Percentiles rank a stretch among this genome's conserved stretches.
These are phyloP conservation scores for Gobionotothen gibberifrons DNA, from an alignment of 2,797 vertebrate genomes.

Conservation along the genomic window DNA sequence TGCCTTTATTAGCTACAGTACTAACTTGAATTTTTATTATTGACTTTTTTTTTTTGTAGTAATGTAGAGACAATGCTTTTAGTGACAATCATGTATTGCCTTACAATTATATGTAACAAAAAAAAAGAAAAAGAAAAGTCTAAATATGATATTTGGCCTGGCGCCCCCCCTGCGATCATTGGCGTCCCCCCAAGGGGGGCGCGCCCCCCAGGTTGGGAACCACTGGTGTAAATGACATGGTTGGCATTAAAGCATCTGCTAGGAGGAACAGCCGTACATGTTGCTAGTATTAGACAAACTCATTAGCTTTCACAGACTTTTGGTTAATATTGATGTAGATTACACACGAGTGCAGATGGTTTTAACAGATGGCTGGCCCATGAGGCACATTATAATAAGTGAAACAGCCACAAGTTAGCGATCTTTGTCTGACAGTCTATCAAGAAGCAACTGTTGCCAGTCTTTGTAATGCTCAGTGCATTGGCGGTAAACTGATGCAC, in stretches of 20 bases:
- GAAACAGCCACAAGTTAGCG: conserved; percentile 12
- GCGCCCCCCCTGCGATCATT: too few species aligned
- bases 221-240: background rate
- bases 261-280: background rate
- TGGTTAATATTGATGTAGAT: conserved; percentile 17
- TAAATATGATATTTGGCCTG: too few species aligned
- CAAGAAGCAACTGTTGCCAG: background rate
- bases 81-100: too few species aligned
- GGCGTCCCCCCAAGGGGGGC: too few species aligned
- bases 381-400: conserved; percentile 27
- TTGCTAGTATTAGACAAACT: conserved; percentile 18
- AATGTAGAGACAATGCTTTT: too few species aligned
- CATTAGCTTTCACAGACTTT: conserved; percentile 24
- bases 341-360: conserved; percentile 18
- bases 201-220: too few species aligned
- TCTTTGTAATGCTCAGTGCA: background rate
- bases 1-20: too few species aligned
- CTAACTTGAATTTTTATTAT: too few species aligned
- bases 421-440: conserved; percentile 5
- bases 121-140: too few species aligned
- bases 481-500: conserved; percentile 3
- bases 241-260: conserved; percentile 17
- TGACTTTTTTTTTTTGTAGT: too few species aligned
- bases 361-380: conserved; percentile 21
- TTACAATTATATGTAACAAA: too few species aligned